Conservation (phyloP, 2,797 vertebrate genomes). For the Epinephelus malabaricus region DNA sequence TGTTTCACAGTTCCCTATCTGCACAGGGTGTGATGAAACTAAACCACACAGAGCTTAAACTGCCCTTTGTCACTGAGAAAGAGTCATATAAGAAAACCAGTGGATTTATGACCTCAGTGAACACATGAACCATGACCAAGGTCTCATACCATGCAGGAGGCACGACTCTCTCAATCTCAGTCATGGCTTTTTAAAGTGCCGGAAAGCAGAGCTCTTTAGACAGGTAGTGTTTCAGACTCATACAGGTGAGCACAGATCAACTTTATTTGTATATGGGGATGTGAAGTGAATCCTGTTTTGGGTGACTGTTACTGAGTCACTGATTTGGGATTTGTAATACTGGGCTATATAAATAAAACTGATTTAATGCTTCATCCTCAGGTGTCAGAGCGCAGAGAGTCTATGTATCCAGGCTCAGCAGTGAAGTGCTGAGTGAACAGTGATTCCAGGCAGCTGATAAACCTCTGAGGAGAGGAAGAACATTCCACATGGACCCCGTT, state of each 20-base stretch:
- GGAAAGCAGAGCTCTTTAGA: slow-evolving; percentile 13
- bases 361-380: too few relatives aligned
- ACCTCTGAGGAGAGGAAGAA: slow-evolving; percentile 7
- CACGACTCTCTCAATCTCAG: slow-evolving; percentile 11
- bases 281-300: neutral
- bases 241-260: slow-evolving; percentile 54
- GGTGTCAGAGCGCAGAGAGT: too few relatives aligned
- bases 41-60: neutral
- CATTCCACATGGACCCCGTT: slow-evolving; percentile 62
- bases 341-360: too few relatives aligned
- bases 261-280: slow-evolving; percentile 1
- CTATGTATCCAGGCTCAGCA: slow-evolving; percentile 16
- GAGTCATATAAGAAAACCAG: slow-evolving; percentile 50
- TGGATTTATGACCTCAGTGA: slow-evolving; percentile 60
- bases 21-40: slow-evolving; percentile 51
- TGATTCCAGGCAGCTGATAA: slow-evolving; percentile 24
- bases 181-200: slow-evolving; percentile 33
- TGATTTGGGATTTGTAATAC: neutral
- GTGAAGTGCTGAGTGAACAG: neutral
- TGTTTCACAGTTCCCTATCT: slow-evolving; percentile 16
- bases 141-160: slow-evolving; percentile 29
- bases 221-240: slow-evolving; percentile 16
- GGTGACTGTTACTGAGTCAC: neutral
- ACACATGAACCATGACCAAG: slow-evolving; percentile 61
- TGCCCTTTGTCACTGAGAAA: slow-evolving; percentile 49